A percentile compares a stretch with the other conserved stretches of the same genome.
Evolutionary conservation across 1,140 invertebrate genomes (phyloP).

Genomic region (Atta texana): DNA sequence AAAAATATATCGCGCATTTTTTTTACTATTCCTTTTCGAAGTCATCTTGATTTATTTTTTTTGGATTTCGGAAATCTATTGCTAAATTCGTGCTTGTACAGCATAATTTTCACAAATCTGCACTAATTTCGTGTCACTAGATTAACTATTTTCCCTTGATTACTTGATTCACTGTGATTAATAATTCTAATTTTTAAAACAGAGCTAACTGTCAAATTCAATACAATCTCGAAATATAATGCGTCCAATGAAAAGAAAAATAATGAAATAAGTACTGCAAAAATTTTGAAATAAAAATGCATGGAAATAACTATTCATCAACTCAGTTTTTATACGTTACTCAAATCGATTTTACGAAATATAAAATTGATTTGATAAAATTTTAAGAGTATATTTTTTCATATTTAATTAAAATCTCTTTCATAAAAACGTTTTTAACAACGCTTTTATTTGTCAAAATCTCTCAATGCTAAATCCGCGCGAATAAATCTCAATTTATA

Average conservation of each 20-base stretch:
- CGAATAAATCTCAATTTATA: not conserved
- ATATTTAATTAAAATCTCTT: not conserved
- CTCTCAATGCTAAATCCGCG: not conserved
- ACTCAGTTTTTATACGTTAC: not conserved
- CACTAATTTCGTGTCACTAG: not conserved
- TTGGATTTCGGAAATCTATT: not conserved
- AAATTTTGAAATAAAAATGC: constrained; percentile 8
- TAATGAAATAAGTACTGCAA: not conserved
- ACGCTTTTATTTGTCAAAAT: not conserved
- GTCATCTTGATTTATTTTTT: constrained; percentile 1
- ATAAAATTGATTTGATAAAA: not conserved
- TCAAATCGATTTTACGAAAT: not conserved
- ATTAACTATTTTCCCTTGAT: constrained; percentile 15
- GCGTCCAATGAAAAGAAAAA: not conserved
- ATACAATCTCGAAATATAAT: not conserved
- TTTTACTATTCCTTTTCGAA: not conserved
- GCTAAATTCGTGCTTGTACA: not conserved
- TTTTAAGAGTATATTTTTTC: not conserved
- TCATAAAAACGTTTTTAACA: too few species aligned
- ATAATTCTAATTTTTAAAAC: constrained; percentile 12
- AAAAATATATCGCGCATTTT: constrained; percentile 20
- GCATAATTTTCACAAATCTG: not conserved
- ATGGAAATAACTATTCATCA: constrained; percentile 5
- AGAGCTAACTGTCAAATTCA: not conserved
- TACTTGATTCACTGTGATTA: not conserved